Evolutionary conservation across 2,113 vertebrate genomes (phyloP).

Genomic region (Carassius carassius): DNA sequence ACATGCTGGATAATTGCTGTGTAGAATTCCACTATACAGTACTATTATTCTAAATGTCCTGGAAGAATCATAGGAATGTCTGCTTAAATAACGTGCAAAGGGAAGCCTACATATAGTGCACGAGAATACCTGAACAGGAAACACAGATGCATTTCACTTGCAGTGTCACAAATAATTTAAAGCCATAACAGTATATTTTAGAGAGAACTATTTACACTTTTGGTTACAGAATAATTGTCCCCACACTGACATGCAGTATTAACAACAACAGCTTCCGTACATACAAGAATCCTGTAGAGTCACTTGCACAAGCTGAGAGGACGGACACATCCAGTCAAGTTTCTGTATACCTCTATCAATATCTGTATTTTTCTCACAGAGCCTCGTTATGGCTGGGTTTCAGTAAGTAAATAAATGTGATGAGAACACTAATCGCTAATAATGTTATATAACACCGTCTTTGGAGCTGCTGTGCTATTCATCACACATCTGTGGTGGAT

Average conservation of each 20-base stretch:
- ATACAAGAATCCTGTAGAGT: slow-evolving; percentile 46
- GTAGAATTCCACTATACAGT: slow-evolving; percentile 28
- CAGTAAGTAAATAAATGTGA: slow-evolving; percentile 40
- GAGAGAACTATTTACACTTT: slow-evolving; percentile 36
- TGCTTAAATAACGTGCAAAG: background rate
- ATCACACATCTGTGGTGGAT: slow-evolving; percentile 46
- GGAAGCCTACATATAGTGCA: background rate
- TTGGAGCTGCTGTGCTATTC: slow-evolving; percentile 29
- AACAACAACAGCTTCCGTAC: slow-evolving; percentile 61
- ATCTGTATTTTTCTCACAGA: slow-evolving; percentile 17
- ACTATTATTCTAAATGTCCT: slow-evolving; percentile 8
- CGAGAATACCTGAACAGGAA: background rate
- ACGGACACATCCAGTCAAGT: slow-evolving; percentile 8
- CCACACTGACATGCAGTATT: slow-evolving; percentile 42
- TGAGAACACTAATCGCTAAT: slow-evolving; percentile 35
- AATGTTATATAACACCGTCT: slow-evolving; percentile 52
- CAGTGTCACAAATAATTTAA: slow-evolving; percentile 4
- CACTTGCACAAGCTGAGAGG: slow-evolving; percentile 12
- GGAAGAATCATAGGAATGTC: background rate
- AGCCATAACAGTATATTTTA: slow-evolving; percentile 40
- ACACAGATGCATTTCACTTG: background rate
- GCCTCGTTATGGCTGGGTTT: background rate
- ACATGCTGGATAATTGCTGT: slow-evolving; percentile 7
- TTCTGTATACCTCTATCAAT: slow-evolving; percentile 17
- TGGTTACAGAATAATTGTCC: slow-evolving; percentile 37